A percentile compares a stretch with the other conserved stretches of the same genome.
These are phyloP conservation scores for Drepana falcataria DNA, from an alignment of 2,888 invertebrate species.

Conservation along the genomic window DNA sequence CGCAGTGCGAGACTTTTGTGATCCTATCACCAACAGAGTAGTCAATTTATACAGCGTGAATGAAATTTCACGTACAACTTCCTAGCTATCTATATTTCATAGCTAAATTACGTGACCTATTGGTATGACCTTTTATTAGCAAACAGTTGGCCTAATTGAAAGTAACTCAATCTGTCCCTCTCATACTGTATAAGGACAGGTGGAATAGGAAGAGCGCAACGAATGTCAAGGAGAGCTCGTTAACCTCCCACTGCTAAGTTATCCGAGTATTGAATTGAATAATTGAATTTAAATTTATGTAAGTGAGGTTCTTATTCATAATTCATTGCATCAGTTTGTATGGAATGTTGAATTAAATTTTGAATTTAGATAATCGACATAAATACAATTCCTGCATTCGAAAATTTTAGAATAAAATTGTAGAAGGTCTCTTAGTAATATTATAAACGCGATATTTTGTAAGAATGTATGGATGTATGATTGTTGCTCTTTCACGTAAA, in stretches of 20 bases:
- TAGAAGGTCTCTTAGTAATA: no score
- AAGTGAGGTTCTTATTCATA: background rate
- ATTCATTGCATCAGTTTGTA: background rate
- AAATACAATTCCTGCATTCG: background rate
- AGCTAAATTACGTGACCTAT: constrained; percentile 2
- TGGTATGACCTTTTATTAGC: background rate
- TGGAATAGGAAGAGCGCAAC: background rate
- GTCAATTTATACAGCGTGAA: background rate
- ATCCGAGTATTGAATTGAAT: background rate
- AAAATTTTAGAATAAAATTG: no score
- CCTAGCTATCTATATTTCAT: constrained; percentile 1
- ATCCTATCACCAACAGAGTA: background rate
- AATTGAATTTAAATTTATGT: background rate
- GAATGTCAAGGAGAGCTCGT: constrained; percentile 4
- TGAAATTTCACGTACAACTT: background rate
- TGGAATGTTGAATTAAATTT: background rate
- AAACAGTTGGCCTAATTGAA: constrained; percentile 2
- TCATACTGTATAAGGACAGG: background rate
- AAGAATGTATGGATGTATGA: no score
- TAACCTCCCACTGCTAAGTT: background rate
- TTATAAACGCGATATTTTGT: no score
- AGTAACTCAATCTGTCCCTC: background rate
- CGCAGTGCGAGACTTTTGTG: no score
- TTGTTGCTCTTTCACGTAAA: no score
- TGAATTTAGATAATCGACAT: background rate